These are phyloP conservation scores for Zygaena filipendulae DNA, from an alignment of 2,888 invertebrate genomes.

Conservation along the genomic window DNA sequence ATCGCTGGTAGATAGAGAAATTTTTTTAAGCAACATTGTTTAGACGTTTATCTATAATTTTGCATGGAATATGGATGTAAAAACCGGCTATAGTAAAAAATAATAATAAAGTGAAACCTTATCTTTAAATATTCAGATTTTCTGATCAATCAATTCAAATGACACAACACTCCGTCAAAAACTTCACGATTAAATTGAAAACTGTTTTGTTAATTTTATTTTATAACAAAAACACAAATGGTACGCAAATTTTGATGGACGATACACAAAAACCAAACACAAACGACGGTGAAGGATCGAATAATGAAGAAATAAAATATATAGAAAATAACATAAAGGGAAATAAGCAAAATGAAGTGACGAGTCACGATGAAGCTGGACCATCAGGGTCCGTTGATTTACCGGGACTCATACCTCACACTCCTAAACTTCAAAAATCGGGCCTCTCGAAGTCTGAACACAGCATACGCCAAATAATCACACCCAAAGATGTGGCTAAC, in stretches of 20 bases:
- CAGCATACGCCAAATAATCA: conserved; percentile 42
- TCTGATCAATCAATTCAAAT: too few relatives aligned
- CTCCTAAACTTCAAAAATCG: conserved; percentile 25
- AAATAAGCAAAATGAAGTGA: conserved; percentile 12
- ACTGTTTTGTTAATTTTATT: too few relatives aligned
- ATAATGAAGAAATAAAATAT: conserved; percentile 21
- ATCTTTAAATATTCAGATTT: too few relatives aligned
- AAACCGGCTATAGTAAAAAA: too few relatives aligned
- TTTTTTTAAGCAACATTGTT: too few relatives aligned
- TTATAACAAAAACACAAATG: conserved; percentile 41
- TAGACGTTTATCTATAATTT: too few relatives aligned
- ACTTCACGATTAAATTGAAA: conserved; percentile 16
- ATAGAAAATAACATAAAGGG: conserved; percentile 13
- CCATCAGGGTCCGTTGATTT: conserved; percentile 34
- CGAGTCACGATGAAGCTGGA: conserved; percentile 37
- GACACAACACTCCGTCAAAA: conserved; percentile 16
- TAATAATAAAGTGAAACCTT: too few relatives aligned
- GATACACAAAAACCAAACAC: conserved; percentile 28
- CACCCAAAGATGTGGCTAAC: conserved; percentile 42
- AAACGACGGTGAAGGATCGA: conserved; percentile 25
- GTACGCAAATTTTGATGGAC: conserved; percentile 42
- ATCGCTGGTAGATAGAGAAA: too few relatives aligned
- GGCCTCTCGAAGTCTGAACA: conserved; percentile 57
- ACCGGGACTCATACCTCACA: conserved; percentile 37
- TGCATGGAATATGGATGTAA: too few relatives aligned